Base-by-base conservation (phyloP, 2,113 vertebrate species). In the Gopherus flavomarginatus region DNA sequence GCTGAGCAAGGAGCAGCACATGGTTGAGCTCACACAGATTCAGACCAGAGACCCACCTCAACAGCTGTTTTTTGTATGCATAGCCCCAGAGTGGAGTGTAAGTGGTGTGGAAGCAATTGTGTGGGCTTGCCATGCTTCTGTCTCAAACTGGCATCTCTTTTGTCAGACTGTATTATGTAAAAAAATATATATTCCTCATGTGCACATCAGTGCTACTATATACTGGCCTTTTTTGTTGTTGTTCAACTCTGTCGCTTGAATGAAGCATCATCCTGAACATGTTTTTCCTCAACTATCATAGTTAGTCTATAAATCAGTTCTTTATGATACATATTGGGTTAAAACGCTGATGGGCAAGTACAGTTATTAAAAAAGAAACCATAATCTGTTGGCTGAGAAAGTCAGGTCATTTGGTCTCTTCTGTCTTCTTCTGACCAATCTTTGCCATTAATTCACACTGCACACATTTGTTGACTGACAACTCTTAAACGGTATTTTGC, bases 231-330 rank as follows among this genome's bases (percentile, higher is more conserved):
- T 85, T 81, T 87, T 44, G 44, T 44, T 44, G 44, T 78, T 88
- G 16, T 81, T 96, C 83, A 81, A 50, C 53, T 47, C 42, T 86
- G 47, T 2, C 3, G 19, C 17, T 81, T 94, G 96, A 94, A 86
- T 31, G 42, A 95, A 75, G 49, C 85, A 86, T 44, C 69, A 79
- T 59, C 13, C 47, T 83, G 35, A 81, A 35, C 65, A 49, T 69
- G 44, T 84, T 53, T 42, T 78, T 35, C 56, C 50, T 31, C 47
- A 87, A 75, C 69, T 53, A 83, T 69, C 49, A 83, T 81, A 95
- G 92, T 92, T 17, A 89, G 24, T 0, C 11, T 29, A 89, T 42
- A 19, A 24, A 85, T 75, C 81, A 77, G 3, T 35, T 84, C 83
- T 78, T 3, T 52, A 26, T 2, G 4, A 19, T 52, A 31, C 4